Conservation (phyloP, 1,140 invertebrate species). For the Phenacoccus solenopsis region DNA sequence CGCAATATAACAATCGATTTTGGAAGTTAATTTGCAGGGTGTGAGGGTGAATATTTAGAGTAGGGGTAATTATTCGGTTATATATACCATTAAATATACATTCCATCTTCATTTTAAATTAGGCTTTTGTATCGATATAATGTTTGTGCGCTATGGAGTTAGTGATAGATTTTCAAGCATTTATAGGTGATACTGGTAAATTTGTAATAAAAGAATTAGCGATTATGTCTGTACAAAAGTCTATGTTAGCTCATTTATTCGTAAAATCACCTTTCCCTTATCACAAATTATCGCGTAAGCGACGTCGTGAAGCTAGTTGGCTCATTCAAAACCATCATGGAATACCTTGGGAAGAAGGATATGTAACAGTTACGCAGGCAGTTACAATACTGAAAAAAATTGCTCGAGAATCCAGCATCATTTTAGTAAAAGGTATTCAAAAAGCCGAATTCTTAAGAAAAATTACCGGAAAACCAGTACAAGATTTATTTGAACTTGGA, state of each 20-base stretch:
- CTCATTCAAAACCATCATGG: not conserved
- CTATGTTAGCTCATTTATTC: not conserved
- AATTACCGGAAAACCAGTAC: too few species aligned
- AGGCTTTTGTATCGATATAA: not conserved
- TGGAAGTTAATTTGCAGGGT: too few species aligned
- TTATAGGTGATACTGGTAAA: too few species aligned
- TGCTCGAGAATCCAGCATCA: too few species aligned
- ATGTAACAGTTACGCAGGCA: not conserved
- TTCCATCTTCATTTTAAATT: not conserved
- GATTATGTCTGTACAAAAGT: not conserved
- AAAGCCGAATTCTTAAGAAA: not conserved
- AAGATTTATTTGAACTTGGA: too few species aligned
- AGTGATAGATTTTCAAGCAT: too few species aligned
- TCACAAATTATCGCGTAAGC: not conserved
- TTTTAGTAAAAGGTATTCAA: not conserved
- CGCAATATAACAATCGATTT: too few species aligned
- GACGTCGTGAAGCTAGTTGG: not conserved
- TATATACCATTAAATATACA: not conserved
- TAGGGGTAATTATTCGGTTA: not conserved
- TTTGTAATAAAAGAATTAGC: not conserved
- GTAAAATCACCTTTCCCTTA: not conserved
- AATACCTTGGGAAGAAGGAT: not conserved
- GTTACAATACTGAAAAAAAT: not conserved
- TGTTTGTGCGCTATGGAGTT: too few species aligned
- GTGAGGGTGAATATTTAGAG: not conserved